Evolutionary conservation across 1,140 invertebrate genomes (phyloP).

Genomic region (Anastrepha ludens): DNA sequence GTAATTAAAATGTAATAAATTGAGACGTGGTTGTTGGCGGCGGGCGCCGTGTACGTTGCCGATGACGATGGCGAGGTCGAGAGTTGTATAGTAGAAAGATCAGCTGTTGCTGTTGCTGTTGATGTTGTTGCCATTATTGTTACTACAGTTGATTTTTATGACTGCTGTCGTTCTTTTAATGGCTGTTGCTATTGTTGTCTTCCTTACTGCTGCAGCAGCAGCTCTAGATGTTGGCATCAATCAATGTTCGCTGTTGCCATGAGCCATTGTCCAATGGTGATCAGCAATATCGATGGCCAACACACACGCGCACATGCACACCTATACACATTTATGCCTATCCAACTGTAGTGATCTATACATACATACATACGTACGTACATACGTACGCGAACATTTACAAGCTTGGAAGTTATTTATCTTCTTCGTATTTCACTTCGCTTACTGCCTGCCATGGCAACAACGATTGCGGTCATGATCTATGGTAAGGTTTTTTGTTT

Average conservation of each 20-base stretch:
- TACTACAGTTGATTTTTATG: slow-evolving; percentile 11
- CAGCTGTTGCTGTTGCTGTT: slow-evolving; percentile 20
- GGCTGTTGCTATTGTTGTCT: neutral
- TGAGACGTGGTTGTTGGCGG: neutral
- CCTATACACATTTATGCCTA: neutral
- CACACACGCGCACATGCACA: neutral
- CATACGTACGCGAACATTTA: too few species aligned
- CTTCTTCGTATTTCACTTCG: neutral
- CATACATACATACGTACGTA: too few species aligned
- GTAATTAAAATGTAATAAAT: slow-evolving; percentile 44
- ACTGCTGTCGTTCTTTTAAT: neutral
- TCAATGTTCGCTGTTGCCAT: neutral
- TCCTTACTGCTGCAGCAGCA: neutral
- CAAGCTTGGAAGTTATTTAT: neutral
- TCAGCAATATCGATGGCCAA: neutral
- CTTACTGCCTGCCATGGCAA: neutral
- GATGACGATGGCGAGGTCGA: neutral
- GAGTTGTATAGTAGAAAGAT: neutral
- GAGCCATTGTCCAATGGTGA: neutral
- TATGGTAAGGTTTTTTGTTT: neutral
- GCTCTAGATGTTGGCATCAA: neutral
- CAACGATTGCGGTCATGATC: neutral
- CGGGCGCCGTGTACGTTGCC: neutral
- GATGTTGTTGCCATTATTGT: neutral
- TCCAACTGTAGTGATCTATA: too few species aligned